A percentile compares a stretch with the other conserved stretches of the same genome.
Evolutionary conservation across 2,797 vertebrate species (phyloP).

Genomic region (Hydrocynus forskahlii): DNA sequence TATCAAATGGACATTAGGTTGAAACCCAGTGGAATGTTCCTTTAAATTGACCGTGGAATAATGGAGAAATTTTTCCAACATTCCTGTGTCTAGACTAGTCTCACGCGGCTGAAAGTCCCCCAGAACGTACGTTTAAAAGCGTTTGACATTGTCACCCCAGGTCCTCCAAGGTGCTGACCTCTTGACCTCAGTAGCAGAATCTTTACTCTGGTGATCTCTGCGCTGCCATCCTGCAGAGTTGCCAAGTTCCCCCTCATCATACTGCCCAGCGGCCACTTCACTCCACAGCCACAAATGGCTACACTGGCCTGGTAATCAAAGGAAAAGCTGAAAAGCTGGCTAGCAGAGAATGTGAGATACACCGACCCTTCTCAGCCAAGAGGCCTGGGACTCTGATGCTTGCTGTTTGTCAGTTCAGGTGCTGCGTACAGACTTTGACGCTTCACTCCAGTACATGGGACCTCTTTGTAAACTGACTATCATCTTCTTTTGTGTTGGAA

Average conservation of each 20-base stretch:
- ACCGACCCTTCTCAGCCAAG: neutral
- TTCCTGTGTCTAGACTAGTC: neutral
- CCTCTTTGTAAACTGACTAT: neutral
- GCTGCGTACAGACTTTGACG: neutral
- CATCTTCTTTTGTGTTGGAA: neutral
- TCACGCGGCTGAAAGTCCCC: neutral
- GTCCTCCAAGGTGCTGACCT: conserved; percentile 3
- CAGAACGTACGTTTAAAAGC: neutral
- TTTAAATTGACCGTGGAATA: neutral
- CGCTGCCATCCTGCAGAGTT: neutral
- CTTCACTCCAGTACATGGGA: neutral
- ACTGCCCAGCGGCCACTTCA: conserved; percentile 22
- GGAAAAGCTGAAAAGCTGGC: neutral
- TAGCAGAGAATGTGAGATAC: neutral
- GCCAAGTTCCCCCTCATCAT: conserved; percentile 10
- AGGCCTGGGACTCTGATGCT: neutral
- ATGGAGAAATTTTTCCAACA: neutral
- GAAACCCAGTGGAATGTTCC: neutral
- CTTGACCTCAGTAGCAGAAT: conserved; percentile 47
- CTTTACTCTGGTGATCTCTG: conserved; percentile 29
- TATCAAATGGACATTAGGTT: neutral
- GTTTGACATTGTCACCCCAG: conserved; percentile 4
- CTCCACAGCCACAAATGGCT: neutral
- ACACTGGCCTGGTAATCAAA: neutral
- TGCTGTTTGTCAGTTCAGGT: neutral